A percentile compares a stretch with the other conserved stretches of the same genome.
These are phyloP conservation scores for Eupsittula cactorum DNA, from an alignment of 2,113 vertebrate species.

Conservation along the genomic window DNA sequence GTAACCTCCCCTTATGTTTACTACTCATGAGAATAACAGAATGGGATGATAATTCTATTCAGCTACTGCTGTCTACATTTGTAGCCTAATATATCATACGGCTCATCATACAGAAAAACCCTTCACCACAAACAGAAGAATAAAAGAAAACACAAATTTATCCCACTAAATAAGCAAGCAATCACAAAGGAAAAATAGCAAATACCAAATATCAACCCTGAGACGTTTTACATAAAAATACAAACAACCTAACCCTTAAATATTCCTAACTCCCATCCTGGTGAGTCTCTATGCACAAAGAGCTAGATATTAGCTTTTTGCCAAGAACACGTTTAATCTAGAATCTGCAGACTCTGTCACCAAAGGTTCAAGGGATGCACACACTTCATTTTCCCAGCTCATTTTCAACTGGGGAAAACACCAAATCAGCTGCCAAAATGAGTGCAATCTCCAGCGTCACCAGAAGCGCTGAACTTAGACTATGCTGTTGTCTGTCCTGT, in stretches of 20 bases:
- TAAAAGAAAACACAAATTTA: neutral
- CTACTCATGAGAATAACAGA: neutral
- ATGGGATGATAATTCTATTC: neutral
- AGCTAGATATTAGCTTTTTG: neutral
- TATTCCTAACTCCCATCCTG: neutral
- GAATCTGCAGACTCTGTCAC: constrained; percentile 6
- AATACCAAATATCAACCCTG: neutral
- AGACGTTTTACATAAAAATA: neutral
- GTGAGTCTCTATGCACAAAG: neutral
- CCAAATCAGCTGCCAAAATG: neutral
- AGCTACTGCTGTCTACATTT: neutral
- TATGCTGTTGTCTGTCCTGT: neutral
- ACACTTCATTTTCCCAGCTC: neutral
- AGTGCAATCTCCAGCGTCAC: neutral
- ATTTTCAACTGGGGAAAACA: constrained; percentile 9
- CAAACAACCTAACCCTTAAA: neutral
- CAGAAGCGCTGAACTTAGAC: constrained; percentile 2
- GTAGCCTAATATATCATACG: neutral
- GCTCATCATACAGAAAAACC: neutral
- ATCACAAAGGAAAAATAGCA: neutral
- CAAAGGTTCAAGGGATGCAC: neutral
- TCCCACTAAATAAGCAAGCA: neutral
- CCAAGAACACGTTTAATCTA: neutral
- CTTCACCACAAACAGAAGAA: neutral
- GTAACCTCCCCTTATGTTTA: neutral